Percentiles rank a stretch among this genome's conserved stretches.
Evolutionary conservation across 1,140 invertebrate species (phyloP).

Genomic region (Thrips palmi): DNA sequence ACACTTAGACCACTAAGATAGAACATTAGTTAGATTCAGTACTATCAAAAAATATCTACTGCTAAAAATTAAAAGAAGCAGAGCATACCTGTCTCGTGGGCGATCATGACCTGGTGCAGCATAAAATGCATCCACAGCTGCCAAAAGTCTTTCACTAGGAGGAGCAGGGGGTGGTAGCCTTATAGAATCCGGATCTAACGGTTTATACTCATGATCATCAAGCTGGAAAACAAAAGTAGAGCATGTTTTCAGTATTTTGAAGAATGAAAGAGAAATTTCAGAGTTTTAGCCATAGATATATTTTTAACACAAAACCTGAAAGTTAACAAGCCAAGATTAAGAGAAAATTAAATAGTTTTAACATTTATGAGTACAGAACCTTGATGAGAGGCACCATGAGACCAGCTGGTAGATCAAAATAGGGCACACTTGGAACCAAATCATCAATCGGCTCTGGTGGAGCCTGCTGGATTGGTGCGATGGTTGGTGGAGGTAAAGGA

Average conservation of each 20-base stretch:
- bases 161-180: conserved; percentile 82
- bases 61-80: background rate
- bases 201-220: conserved; percentile 78
- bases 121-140: conserved; percentile 91
- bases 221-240: conserved; percentile 31
- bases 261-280: too few relatives aligned
- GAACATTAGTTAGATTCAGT: conserved; percentile 3
- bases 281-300: background rate
- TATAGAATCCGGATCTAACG: conserved; percentile 76
- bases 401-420: conserved; percentile 90
- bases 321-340: conserved; percentile 4
- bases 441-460: conserved; percentile 36
- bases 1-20: conserved; percentile 2
- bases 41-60: background rate
- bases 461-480: conserved; percentile 32
- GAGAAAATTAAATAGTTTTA: conserved; percentile 4
- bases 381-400: conserved; percentile 87
- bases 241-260: too few relatives aligned
- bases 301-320: conserved; percentile 1
- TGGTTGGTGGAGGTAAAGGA: conserved; percentile 39
- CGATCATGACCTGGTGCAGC: conserved; percentile 80
- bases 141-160: conserved; percentile 74
- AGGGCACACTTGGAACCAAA: conserved; percentile 76
- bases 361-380: too few relatives aligned
- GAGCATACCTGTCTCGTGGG: conserved; percentile 71